A percentile compares a stretch with the other conserved stretches of the same genome.
Evolutionary conservation across 2,113 vertebrate genomes (phyloP).

Genomic region (Struthidea cinerea): DNA sequence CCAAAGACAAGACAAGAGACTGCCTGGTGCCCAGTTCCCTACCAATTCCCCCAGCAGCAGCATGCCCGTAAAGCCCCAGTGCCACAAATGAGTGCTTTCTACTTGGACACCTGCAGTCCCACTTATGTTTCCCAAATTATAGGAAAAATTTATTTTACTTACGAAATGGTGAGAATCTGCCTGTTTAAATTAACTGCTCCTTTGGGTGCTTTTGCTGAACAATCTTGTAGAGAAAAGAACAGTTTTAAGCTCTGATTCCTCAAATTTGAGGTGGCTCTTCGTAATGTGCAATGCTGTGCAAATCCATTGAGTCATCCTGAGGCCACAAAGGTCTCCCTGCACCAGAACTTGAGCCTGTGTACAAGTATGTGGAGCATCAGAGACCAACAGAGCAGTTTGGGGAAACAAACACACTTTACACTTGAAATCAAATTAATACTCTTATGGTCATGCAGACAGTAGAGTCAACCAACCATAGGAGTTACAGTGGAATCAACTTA

Average conservation of each 20-base stretch:
- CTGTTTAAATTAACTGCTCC: not conserved
- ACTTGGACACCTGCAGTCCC: not conserved
- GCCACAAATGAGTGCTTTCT: not conserved
- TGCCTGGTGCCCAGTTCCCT: not conserved
- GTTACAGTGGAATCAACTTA: conserved; percentile 16
- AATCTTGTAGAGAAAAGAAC: not conserved
- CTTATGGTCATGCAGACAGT: not conserved
- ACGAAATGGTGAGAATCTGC: not conserved
- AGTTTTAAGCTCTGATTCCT: not conserved
- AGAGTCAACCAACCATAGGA: conserved; percentile 10
- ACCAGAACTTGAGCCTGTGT: not conserved
- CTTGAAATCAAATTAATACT: conserved; percentile 23
- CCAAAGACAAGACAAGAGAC: not conserved
- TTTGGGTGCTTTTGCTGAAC: not conserved
- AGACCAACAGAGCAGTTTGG: not conserved
- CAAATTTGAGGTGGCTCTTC: not conserved
- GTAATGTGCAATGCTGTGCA: not conserved
- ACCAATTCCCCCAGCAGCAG: not conserved
- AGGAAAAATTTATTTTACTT: not conserved
- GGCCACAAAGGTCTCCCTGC: not conserved
- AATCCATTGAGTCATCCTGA: not conserved
- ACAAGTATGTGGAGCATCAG: not conserved
- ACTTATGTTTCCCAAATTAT: not conserved
- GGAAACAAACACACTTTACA: conserved; percentile 6
- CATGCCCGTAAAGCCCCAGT: not conserved